Evolutionary conservation across 1,140 invertebrate species (phyloP).

Genomic region (Drosophila ercepeae): DNA sequence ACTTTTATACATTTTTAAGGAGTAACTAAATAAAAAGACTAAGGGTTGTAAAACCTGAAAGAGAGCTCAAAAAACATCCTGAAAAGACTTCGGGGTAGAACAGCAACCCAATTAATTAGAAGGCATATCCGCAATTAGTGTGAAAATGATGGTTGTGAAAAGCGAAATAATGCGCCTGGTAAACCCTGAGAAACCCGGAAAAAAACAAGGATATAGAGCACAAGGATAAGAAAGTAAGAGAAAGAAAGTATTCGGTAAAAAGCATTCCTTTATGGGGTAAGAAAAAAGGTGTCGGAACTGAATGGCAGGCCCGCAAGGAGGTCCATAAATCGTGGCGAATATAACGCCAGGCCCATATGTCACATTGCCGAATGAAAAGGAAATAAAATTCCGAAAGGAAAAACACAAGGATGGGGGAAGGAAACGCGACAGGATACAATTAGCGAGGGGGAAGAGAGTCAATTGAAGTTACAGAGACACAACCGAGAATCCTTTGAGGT

Average conservation of each 20-base stretch:
- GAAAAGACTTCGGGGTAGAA: slow-evolving; percentile 15
- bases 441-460: slow-evolving; percentile 64
- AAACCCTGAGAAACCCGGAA: slow-evolving; percentile 42
- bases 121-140: slow-evolving; percentile 76
- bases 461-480: slow-evolving; percentile 65
- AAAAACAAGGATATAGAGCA: slow-evolving; percentile 31
- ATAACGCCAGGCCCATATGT: slow-evolving; percentile 74
- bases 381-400: slow-evolving; percentile 37
- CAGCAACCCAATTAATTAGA: slow-evolving; percentile 67
- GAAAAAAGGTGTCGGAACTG: slow-evolving; percentile 62
- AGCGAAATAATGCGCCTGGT: slow-evolving; percentile 51
- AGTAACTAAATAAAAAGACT: neutral
- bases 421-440: slow-evolving; percentile 71
- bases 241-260: slow-evolving; percentile 66
- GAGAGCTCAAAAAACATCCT: no score
- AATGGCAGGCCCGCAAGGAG: slow-evolving; percentile 50
- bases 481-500: slow-evolving; percentile 44
- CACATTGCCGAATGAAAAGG: slow-evolving; percentile 29
- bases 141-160: slow-evolving; percentile 62
- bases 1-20: neutral
- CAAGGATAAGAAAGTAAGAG: slow-evolving; percentile 34
- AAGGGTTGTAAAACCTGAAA: slow-evolving; percentile 38
- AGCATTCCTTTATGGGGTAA: slow-evolving; percentile 58
- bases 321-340: slow-evolving; percentile 71
- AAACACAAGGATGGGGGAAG: slow-evolving; percentile 11